Evolutionary conservation across 2,113 vertebrate genomes (phyloP), one percentile per base, ranked within the genome.

Genomic region (Pygoscelis adeliae): DNA sequence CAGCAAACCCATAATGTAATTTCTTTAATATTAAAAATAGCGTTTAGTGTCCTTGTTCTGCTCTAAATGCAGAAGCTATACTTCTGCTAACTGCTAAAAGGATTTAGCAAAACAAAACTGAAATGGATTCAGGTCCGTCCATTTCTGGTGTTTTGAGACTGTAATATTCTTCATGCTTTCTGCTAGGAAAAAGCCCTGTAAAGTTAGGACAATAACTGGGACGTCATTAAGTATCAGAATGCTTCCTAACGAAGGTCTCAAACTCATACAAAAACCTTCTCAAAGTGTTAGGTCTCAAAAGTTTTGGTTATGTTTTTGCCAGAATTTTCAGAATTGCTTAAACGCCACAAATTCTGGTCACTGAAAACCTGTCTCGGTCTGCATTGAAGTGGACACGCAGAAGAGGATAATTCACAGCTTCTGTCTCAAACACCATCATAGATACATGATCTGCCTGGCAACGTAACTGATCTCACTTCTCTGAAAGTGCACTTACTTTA

Each of bases 241-340:
- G 19, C 44, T 82, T 69, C 34, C 14, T 61, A 44, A 13, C 22
- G 15, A 47, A 69, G 20, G 11, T 83, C 58, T 70, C 42, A 42
- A 67, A 63, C 27, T 52, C 16, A 3, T 20, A 46, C 15, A 74
- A 38, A 94, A 71, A 21, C 14, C 9, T 27, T 56, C 40, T 74
- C 22, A 42, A 85, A 50, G 27, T 26, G 3, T 32, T 62, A 46
- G 27, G 27, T 34, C 61, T 69, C 50, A 49, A 30, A 80, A 58
- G 27, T 20, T 87, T 58, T 0, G 0, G 5, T 70, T 58, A 29
- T 2, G 1, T 59, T 83, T n/a, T 63, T 56, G n/a, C 26, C 50
- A 44, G 47, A 69, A 65, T 76, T 89, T 89, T 56, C 30, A 55
- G 26, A 52, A 46, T 56, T 0, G 0, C 21, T 69, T 56, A 22